phyloP scores from a whole-genome alignment of 2,113 vertebrate species.

The Cercopithecus mona region DNA sequence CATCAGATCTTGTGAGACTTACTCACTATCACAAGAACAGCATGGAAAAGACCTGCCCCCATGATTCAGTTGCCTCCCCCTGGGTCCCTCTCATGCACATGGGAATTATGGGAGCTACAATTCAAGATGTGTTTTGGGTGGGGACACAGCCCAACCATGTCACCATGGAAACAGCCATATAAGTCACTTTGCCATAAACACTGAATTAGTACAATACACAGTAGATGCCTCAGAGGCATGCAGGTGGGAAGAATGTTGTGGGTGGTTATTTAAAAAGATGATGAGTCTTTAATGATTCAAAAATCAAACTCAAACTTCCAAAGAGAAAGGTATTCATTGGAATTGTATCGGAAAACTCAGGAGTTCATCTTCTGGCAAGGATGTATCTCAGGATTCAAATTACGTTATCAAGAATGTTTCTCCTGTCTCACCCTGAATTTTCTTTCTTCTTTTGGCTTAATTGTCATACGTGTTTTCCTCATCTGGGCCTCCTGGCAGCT shows the following conservation, averaged over 20 bases:
- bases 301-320: not conserved
- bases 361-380: not conserved
- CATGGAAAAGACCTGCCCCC: too few relatives aligned
- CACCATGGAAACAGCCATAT: too few relatives aligned
- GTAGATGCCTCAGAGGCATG: not conserved
- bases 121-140: too few relatives aligned
- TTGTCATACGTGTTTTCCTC: not conserved
- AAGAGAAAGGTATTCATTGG: not conserved
- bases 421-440: not conserved
- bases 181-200: too few relatives aligned
- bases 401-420: not conserved
- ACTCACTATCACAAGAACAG: too few relatives aligned
- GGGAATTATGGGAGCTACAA: too few relatives aligned
- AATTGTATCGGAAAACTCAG: not conserved
- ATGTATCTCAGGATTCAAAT: not conserved
- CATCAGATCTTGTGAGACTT: too few relatives aligned
- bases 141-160: too few relatives aligned
- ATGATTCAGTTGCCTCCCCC: too few relatives aligned
- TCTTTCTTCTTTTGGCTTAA: not conserved
- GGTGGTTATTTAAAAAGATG: not conserved
- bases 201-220: not conserved
- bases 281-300: not conserved
- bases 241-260: not conserved
- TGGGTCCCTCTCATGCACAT: too few relatives aligned
- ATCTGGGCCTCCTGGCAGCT: too few relatives aligned